phyloP scores from a whole-genome alignment of 2,113 vertebrate species.

The Silurus asotus region DNA sequence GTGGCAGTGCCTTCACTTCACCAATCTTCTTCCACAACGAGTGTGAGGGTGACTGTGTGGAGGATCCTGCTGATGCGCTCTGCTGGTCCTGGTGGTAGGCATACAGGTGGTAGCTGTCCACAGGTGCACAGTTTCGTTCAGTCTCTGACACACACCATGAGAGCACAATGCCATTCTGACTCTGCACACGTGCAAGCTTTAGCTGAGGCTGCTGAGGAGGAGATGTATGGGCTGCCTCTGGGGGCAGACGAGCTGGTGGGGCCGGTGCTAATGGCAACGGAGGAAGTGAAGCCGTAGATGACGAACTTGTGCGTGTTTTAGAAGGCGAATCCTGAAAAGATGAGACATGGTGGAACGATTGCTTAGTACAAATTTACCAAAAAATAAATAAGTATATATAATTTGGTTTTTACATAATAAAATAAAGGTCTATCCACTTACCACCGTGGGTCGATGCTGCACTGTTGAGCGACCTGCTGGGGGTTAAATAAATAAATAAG shows the following conservation, averaged over 20 bases:
- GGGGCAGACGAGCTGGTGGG: conserved; percentile 69
- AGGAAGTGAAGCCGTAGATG: conserved; percentile 55
- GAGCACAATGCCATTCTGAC: conserved; percentile 94
- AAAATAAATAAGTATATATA: no score
- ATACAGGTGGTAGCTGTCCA: conserved; percentile 97
- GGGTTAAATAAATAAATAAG: conserved; percentile 12
- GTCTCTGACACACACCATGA: conserved; percentile 95
- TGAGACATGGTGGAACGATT: background rate
- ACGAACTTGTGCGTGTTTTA: conserved; percentile 60
- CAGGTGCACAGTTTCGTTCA: conserved; percentile 86
- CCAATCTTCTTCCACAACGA: conserved; percentile 98
- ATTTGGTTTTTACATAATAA: no score
- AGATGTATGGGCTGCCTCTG: conserved; percentile 77
- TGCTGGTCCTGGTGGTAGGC: conserved; percentile 82
- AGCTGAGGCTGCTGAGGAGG: conserved; percentile 87
- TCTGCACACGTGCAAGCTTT: conserved; percentile 86
- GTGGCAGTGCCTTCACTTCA: conserved; percentile 92
- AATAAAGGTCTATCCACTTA: conserved; percentile 10
- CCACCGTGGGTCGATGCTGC: conserved; percentile 47
- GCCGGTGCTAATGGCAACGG: conserved; percentile 72
- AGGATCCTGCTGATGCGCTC: conserved; percentile 51
- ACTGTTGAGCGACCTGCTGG: conserved; percentile 26
- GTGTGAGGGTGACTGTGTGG: conserved; percentile 65
- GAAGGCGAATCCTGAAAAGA: conserved; percentile 63
- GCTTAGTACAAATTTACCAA: background rate